Conservation (phyloP, 2,888 invertebrate genomes). For the Hybos culiciformis region DNA sequence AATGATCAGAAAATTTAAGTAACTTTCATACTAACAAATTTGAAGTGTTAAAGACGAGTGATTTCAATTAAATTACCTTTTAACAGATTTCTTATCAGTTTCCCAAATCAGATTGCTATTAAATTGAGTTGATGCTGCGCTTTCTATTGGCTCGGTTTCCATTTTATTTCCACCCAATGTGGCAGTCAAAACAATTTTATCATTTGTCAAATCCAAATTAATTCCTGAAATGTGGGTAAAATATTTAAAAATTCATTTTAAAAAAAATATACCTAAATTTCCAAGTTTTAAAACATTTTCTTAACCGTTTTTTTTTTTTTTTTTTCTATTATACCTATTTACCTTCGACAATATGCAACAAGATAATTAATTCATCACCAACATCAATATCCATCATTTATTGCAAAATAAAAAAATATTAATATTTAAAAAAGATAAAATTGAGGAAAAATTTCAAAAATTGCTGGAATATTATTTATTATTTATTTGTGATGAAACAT, state of each 20-base stretch:
- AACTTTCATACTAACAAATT: too few species aligned
- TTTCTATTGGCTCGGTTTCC: slow-evolving; percentile 46
- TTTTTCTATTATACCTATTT: not conserved
- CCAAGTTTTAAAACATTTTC: slow-evolving; percentile 40
- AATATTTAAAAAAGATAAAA: too few species aligned
- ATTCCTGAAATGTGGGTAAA: too few species aligned
- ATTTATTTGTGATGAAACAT: too few species aligned
- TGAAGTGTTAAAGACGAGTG: not conserved
- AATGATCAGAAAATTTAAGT: too few species aligned
- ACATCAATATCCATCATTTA: not conserved
- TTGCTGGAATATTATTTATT: too few species aligned
- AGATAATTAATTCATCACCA: slow-evolving; percentile 10
- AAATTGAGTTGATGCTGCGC: slow-evolving; percentile 44
- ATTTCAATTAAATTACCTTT: slow-evolving; percentile 37
- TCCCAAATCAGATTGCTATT: slow-evolving; percentile 60
- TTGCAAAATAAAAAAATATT: not conserved
- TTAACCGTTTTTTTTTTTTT: slow-evolving; percentile 27
- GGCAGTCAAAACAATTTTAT: slow-evolving; percentile 38
- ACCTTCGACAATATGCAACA: slow-evolving; percentile 13
- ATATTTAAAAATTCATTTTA: too few species aligned
- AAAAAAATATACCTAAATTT: slow-evolving; percentile 25
- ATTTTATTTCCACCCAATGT: slow-evolving; percentile 45
- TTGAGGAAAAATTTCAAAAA: too few species aligned
- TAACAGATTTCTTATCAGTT: slow-evolving; percentile 49
- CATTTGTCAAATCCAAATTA: too few species aligned